Evolutionary conservation across 2,888 invertebrate genomes (phyloP), one percentile per base, ranked within the genome.

Genomic region (Tineola bisselliella): DNA sequence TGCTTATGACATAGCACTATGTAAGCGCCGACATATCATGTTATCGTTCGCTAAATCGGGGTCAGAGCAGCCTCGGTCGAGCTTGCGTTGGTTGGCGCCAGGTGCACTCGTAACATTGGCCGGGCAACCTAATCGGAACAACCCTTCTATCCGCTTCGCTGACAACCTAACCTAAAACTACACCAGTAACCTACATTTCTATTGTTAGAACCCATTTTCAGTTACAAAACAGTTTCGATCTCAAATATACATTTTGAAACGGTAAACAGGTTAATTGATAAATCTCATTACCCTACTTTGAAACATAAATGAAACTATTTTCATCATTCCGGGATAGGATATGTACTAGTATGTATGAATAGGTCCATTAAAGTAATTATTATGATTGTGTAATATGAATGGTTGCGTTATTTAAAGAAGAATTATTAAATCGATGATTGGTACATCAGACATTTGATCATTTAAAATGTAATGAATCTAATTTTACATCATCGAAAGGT

Each of bases 261-360:
- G 15, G 13, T 48, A 48, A 8, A 10, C 48, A 17, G 15, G 48
- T 15, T 48, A 48, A 48, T 48, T 48, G 48, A 17, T 48, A 15
- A 48, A 48, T 17, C 48, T 48, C 48, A 48, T 48, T 48, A 48
- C 48, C 48, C 48, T 48, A 48, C 15, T 48, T 48, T 17, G 48
- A 17, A 38, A 10, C 17, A 48, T 48, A n/a, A 48, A 48, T 48
- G 13, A 48, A 13, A 15, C 48, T 48, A 48, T 48, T 15, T 48
- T n/a, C 48, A 48, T 48, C 15, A 15, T 17, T 43, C 43, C 43
- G 12, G 43, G 43, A 43, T 43, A 2, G 25, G 6, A 25, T 25
- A 6, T 25, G 25, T 25, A 25, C 38, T 31, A 31, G 5, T 31
- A 31, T n/a, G 25, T 25, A 25, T 6, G 6, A 25, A 25, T 25